These are phyloP conservation scores for Aplysia californica DNA, from an alignment of 1,140 invertebrate genomes.

Conservation along the genomic window DNA sequence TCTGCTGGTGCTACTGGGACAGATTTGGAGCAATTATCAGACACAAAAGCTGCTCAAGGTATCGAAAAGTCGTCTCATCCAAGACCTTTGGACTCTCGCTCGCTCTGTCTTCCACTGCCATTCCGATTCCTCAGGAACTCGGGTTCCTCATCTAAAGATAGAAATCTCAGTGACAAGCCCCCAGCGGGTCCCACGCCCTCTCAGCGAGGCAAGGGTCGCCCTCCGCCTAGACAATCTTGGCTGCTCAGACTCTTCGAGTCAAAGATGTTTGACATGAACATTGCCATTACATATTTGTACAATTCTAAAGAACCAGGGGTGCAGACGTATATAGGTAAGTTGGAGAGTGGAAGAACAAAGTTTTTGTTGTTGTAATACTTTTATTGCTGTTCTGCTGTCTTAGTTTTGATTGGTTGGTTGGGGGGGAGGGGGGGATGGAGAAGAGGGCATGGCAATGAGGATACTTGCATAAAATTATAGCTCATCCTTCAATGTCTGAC, in stretches of 20 bases:
- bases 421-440: too few relatives aligned
- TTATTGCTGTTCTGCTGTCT: too few relatives aligned
- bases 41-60: not conserved
- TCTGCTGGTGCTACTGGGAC: not conserved
- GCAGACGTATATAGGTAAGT: constrained; percentile 89
- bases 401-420: too few relatives aligned
- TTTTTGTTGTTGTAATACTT: too few relatives aligned
- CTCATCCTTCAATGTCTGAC: too few relatives aligned
- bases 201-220: constrained; percentile 14
- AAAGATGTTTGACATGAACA: constrained; percentile 96
- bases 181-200: not conserved
- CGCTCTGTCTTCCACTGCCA: constrained; percentile 13
- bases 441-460: too few relatives aligned
- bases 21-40: not conserved
- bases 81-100: constrained; percentile 5
- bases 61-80: not conserved
- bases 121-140: constrained; percentile 11
- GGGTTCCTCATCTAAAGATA: not conserved
- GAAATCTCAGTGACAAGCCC: constrained; percentile 21
- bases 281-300: constrained; percentile 97
- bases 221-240: constrained; percentile 69
- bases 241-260: constrained; percentile 94
- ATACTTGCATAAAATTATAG: too few relatives aligned
- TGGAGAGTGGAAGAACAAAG: too few relatives aligned
- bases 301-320: constrained; percentile 99